A percentile compares a stretch with the other conserved stretches of the same genome.
These are phyloP conservation scores for Bambusicola thoracicus DNA, from an alignment of 2,113 vertebrate genomes.

Conservation along the genomic window DNA sequence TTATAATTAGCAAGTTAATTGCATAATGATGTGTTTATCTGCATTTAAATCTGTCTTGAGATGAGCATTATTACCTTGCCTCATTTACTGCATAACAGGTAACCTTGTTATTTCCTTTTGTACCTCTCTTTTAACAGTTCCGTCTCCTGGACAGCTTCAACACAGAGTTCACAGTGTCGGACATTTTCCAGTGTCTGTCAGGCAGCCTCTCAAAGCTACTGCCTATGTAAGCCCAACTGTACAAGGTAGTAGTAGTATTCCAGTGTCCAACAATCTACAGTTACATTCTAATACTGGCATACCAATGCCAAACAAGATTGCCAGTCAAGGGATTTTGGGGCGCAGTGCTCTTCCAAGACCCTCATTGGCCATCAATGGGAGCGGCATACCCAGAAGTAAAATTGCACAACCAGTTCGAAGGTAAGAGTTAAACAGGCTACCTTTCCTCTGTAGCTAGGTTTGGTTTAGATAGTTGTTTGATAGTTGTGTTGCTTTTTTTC, in stretches of 20 bases:
- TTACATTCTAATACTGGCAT: conserved; percentile 84
- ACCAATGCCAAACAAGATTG: conserved; percentile 86
- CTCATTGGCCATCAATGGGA: conserved; percentile 86
- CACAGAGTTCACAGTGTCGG: conserved; percentile 93
- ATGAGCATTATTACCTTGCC: neutral
- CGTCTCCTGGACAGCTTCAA: conserved; percentile 90
- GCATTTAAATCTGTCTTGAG: neutral
- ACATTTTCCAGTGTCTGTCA: conserved; percentile 86
- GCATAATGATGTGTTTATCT: neutral
- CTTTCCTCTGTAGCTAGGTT: neutral
- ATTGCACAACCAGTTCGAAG: conserved; percentile 92
- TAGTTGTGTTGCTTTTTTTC: neutral
- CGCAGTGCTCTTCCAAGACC: conserved; percentile 94
- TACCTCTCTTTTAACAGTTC: conserved; percentile 79
- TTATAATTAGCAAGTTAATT: neutral
- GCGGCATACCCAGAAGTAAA: conserved; percentile 90
- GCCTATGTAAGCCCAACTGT: conserved; percentile 96
- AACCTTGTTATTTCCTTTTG: neutral
- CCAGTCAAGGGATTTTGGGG: conserved; percentile 72
- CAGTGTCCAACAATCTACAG: conserved; percentile 81
- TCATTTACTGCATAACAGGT: neutral
- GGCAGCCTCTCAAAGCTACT: conserved; percentile 92
- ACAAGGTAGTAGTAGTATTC: conserved; percentile 82
- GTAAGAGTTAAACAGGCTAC: conserved; percentile 70
- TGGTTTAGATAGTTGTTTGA: neutral